Conservation (phyloP, 2,797 vertebrate species). For the Danio albolineatus region DNA sequence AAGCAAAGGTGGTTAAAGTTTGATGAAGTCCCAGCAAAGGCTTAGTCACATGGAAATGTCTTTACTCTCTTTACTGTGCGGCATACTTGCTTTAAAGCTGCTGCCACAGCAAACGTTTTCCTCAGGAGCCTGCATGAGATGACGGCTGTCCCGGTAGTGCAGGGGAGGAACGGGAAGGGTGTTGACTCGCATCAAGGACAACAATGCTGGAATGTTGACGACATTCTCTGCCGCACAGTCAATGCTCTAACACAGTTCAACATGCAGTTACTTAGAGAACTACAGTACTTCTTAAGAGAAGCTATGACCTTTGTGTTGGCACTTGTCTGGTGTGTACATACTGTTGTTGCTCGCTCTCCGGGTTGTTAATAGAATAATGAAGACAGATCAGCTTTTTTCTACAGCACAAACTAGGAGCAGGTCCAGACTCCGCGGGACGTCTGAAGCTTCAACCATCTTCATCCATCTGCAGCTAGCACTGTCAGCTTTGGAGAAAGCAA, state of each 20-base stretch:
- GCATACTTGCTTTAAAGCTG: constrained; percentile 28
- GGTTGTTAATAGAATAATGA: constrained; percentile 42
- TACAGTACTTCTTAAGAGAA: neutral
- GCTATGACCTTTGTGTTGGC: neutral
- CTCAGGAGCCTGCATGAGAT: neutral
- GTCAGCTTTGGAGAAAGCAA: constrained; percentile 26
- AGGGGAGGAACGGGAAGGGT: neutral
- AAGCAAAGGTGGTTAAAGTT: neutral
- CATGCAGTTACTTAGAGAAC: constrained; percentile 5
- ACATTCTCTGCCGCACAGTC: constrained; percentile 16
- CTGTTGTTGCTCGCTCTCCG: neutral
- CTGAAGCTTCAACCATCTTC: constrained; percentile 11
- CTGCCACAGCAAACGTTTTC: constrained; percentile 19
- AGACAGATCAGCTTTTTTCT: constrained; percentile 26
- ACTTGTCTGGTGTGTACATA: constrained; percentile 7
- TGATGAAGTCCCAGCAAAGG: constrained; percentile 16
- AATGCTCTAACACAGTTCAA: constrained; percentile 14
- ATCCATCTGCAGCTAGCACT: constrained; percentile 25
- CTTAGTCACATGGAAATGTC: constrained; percentile 4
- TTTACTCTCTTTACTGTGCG: neutral
- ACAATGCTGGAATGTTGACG: constrained; percentile 38
- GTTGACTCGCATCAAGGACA: neutral
- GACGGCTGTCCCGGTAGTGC: constrained; percentile 8
- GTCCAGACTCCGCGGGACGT: constrained; percentile 2
- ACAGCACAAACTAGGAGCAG: constrained; percentile 6